A percentile compares a stretch with the other conserved stretches of the same genome.
Evolutionary conservation across 2,888 invertebrate genomes (phyloP).

Genomic region (Drosophila acutilabella): DNA sequence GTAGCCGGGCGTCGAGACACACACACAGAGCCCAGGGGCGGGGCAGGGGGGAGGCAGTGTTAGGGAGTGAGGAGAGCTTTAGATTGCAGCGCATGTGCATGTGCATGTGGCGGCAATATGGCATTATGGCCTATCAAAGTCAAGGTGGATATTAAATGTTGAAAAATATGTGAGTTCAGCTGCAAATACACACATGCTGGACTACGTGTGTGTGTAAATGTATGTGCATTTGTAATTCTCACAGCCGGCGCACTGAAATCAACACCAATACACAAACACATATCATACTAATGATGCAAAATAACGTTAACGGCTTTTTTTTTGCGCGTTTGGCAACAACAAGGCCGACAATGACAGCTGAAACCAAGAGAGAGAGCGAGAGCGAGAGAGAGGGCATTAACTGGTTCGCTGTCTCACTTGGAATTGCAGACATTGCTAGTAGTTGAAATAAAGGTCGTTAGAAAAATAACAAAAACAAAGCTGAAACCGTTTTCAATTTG

Average conservation of each 20-base stretch:
- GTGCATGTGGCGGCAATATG: slow-evolving; percentile 62
- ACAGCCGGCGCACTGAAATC: slow-evolving; percentile 69
- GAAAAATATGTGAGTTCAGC: slow-evolving; percentile 63
- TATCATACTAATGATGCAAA: slow-evolving; percentile 83
- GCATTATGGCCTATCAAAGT: slow-evolving; percentile 78
- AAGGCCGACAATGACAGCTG: slow-evolving; percentile 19
- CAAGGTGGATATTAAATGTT: slow-evolving; percentile 78
- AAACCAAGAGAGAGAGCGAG: slow-evolving; percentile 20
- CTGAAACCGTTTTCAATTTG: slow-evolving; percentile 32
- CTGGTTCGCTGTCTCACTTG: slow-evolving; percentile 65
- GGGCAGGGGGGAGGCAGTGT: neutral
- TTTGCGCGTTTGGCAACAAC: slow-evolving; percentile 37
- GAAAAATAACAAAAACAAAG: slow-evolving; percentile 18
- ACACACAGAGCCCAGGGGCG: neutral
- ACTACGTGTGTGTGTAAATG: neutral
- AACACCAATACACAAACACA: slow-evolving; percentile 71
- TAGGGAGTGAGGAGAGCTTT: slow-evolving; percentile 11
- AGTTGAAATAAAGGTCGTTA: slow-evolving; percentile 71
- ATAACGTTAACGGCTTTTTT: slow-evolving; percentile 82
- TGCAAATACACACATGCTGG: slow-evolving; percentile 13
- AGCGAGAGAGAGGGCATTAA: slow-evolving; percentile 33
- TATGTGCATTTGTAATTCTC: slow-evolving; percentile 66
- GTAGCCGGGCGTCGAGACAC: slow-evolving; percentile 1
- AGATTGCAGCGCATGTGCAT: slow-evolving; percentile 45
- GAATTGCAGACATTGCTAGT: slow-evolving; percentile 61